Evolutionary conservation across 2,797 vertebrate genomes (phyloP).

Genomic region (Apogon hyalosoma): DNA sequence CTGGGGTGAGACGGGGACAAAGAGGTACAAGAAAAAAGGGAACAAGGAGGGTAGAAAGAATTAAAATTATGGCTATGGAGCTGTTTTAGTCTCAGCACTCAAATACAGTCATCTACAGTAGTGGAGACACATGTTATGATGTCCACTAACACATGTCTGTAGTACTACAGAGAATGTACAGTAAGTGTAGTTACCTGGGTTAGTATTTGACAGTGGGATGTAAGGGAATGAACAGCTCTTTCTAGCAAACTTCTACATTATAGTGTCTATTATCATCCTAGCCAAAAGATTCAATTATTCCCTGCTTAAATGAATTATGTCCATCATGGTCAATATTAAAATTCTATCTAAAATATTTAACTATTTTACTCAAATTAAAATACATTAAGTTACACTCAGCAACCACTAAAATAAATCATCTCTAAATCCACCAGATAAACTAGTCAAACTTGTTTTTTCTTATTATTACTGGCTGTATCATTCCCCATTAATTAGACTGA

Average conservation of each 20-base stretch:
- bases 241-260: conserved; percentile 2
- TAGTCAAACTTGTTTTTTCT: not conserved
- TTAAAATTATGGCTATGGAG: conserved; percentile 71
- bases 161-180: conserved; percentile 55
- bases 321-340: conserved; percentile 6
- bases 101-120: conserved; percentile 59
- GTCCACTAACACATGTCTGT: conserved; percentile 61
- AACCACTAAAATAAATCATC: conserved; percentile 6
- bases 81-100: conserved; percentile 67
- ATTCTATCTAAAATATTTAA: not conserved
- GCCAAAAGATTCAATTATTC: too few relatives aligned
- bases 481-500: conserved; percentile 90
- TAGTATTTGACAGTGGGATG: conserved; percentile 75
- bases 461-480: conserved; percentile 83
- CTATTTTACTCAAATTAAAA: not conserved
- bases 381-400: not conserved
- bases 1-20: conserved; percentile 50
- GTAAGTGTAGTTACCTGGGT: conserved; percentile 56
- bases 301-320: not conserved
- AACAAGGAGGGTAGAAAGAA: conserved; percentile 63
- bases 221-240: conserved; percentile 82
- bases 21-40: conserved; percentile 58
- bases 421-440: not conserved
- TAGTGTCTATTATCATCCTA: not conserved
- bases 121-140: conserved; percentile 68